A percentile compares a stretch with the other conserved stretches of the same genome.
Evolutionary conservation across 2,888 invertebrate genomes (phyloP).

Genomic region (Lasioglossum zephyrum): DNA sequence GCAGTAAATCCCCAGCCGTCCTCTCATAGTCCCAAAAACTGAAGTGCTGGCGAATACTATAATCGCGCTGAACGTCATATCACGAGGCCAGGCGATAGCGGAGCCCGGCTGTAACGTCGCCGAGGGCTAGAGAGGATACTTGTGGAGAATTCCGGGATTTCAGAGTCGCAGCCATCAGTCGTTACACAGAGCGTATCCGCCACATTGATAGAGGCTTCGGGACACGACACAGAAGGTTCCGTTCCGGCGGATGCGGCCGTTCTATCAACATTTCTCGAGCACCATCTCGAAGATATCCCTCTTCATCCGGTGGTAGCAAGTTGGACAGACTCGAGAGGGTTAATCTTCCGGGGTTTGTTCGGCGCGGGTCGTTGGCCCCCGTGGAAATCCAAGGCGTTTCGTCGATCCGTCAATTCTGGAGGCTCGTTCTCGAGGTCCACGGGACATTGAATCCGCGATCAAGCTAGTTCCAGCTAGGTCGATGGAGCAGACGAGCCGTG

Average conservation of each 20-base stretch:
- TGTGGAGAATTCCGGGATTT: neutral
- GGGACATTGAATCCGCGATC: neutral
- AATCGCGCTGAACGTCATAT: neutral
- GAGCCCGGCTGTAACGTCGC: neutral
- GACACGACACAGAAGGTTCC: conserved; percentile 28
- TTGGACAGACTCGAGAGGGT: conserved; percentile 40
- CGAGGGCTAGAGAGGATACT: neutral
- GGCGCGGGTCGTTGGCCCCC: neutral
- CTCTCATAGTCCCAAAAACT: neutral
- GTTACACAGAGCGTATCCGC: conserved; percentile 36
- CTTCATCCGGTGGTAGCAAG: conserved; percentile 23
- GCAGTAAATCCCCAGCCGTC: neutral
- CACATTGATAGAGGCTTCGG: conserved; percentile 42
- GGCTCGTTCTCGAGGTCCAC: neutral
- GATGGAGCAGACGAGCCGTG: neutral
- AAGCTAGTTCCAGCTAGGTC: neutral
- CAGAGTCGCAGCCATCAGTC: conserved; percentile 10
- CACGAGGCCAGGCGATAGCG: neutral
- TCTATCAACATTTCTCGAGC: conserved; percentile 58
- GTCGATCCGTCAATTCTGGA: neutral
- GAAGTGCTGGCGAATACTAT: neutral
- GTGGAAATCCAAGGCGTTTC: neutral
- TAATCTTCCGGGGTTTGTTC: conserved; percentile 45
- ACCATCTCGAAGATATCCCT: conserved; percentile 48
- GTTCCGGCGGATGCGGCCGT: conserved; percentile 47